A percentile compares a stretch with the other conserved stretches of the same genome.
Conservation (phyloP, 2,797 vertebrate species). For the Coregonus ussuriensis region DNA sequence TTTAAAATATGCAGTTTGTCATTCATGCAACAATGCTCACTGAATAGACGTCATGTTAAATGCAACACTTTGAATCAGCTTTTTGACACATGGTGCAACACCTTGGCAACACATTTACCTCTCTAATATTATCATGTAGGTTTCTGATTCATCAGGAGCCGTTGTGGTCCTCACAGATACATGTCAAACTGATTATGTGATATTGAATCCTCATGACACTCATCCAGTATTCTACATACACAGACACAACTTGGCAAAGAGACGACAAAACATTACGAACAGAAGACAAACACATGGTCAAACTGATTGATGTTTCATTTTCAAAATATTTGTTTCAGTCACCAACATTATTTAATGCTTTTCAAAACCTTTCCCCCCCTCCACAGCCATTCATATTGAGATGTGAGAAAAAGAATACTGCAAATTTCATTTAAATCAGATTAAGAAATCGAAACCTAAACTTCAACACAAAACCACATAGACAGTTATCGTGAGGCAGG, state of each 20-base stretch:
- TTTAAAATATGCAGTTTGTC: background rate
- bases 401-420: too few species aligned
- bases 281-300: background rate
- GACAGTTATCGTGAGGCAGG: constrained; percentile 68
- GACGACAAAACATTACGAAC: background rate
- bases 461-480: constrained; percentile 57
- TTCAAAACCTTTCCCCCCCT: background rate
- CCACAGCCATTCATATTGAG: too few species aligned
- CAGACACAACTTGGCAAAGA: background rate
- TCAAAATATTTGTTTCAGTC: background rate
- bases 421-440: too few species aligned
- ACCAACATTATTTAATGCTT: background rate
- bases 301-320: background rate
- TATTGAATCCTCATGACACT: background rate
- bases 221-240: background rate
- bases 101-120: constrained; percentile 21
- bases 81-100: background rate
- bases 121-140: constrained; percentile 14
- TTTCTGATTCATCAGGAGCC: constrained; percentile 9
- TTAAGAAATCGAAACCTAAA: constrained; percentile 3
- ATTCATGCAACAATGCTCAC: background rate
- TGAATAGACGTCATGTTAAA: background rate
- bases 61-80: background rate
- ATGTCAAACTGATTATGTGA: background rate
- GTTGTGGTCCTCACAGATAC: background rate